A percentile compares a stretch with the other conserved stretches of the same genome.
Evolutionary conservation across 2,888 invertebrate species (phyloP).

Genomic region (Tiliacea aurago): DNA sequence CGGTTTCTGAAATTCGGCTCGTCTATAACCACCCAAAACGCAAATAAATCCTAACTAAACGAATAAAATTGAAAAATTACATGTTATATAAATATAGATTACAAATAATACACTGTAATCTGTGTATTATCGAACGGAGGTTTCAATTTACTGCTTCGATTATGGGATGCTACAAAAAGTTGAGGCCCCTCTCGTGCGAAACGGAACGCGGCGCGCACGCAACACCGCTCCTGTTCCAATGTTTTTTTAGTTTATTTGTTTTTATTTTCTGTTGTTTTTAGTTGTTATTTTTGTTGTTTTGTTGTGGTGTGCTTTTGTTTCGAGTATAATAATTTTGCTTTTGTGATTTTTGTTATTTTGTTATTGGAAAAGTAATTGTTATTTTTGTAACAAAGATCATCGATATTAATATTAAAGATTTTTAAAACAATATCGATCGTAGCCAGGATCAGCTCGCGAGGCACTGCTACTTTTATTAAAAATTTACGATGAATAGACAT

Average conservation of each 20-base stretch:
- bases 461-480: neutral
- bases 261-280: slow-evolving; percentile 54
- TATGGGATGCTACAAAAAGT: slow-evolving; percentile 77
- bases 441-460: neutral
- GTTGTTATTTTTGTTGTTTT: slow-evolving; percentile 46
- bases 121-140: slow-evolving; percentile 73
- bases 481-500: neutral
- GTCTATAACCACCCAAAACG: slow-evolving; percentile 4
- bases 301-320: slow-evolving; percentile 29
- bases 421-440: neutral
- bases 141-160: slow-evolving; percentile 84
- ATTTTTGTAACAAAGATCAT: neutral
- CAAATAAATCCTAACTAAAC: slow-evolving; percentile 7
- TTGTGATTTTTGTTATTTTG: slow-evolving; percentile 14
- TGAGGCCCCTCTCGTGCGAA: slow-evolving; percentile 80
- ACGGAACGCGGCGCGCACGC: slow-evolving; percentile 83
- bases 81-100: slow-evolving; percentile 62
- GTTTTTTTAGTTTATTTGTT: slow-evolving; percentile 62
- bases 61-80: slow-evolving; percentile 53
- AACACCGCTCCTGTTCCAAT: slow-evolving; percentile 73
- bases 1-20: too few species aligned
- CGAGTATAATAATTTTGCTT: slow-evolving; percentile 16
- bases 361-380: neutral
- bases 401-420: neutral
- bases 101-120: slow-evolving; percentile 71